Evolutionary conservation across 2,797 vertebrate species (phyloP).

Genomic region (Coreius guichenoti): DNA sequence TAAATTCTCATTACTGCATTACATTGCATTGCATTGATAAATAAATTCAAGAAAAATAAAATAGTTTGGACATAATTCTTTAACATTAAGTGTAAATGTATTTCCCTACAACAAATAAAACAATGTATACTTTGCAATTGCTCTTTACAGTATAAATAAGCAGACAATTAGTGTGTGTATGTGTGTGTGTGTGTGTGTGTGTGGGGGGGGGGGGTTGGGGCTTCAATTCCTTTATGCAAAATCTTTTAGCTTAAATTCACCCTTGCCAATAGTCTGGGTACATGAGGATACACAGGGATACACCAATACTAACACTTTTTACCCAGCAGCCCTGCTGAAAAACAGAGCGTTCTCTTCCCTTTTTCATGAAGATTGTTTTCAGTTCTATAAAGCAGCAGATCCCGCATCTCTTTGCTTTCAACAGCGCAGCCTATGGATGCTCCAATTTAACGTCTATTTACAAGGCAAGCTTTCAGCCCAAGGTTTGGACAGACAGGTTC

Average conservation of each 20-base stretch:
- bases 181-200: too few relatives aligned
- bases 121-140: not conserved
- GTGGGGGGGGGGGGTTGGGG: too few relatives aligned
- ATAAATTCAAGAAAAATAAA: not conserved
- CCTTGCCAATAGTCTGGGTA: not conserved
- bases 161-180: too few relatives aligned
- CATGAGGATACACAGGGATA: not conserved
- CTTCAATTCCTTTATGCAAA: not conserved
- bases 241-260: not conserved
- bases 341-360: not conserved
- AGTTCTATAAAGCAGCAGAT: not conserved
- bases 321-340: not conserved
- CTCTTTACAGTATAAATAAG: not conserved
- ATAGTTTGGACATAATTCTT: too few relatives aligned
- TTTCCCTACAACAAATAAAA: not conserved
- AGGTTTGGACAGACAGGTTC: constrained; percentile 44
- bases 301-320: not conserved
- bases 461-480: constrained; percentile 36
- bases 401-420: constrained; percentile 10
- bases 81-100: not conserved
- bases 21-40: not conserved
- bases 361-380: not conserved
- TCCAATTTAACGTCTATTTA: constrained; percentile 48
- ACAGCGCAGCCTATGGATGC: constrained; percentile 1
- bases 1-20: not conserved